phyloP scores from a whole-genome alignment of 2,888 invertebrate species.

The Bruchidius siliquastri region DNA sequence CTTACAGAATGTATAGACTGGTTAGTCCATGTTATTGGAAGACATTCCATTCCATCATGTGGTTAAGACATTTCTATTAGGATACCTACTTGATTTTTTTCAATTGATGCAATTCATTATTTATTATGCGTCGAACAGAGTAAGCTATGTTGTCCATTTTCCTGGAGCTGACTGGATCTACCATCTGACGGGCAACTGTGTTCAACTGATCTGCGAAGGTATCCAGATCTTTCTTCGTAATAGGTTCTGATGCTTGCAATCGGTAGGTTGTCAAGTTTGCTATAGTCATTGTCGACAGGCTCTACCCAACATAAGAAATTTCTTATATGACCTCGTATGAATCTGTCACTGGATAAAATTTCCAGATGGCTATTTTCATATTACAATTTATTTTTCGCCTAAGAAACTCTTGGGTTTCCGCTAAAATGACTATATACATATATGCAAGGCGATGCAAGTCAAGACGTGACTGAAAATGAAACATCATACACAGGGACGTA shows the following conservation, averaged over 20 bases:
- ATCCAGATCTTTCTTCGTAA: slow-evolving; percentile 59
- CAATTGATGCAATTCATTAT: slow-evolving; percentile 62
- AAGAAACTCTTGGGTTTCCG: no score
- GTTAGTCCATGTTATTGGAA: no score
- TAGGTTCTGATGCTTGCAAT: slow-evolving; percentile 56
- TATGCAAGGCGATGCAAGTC: no score
- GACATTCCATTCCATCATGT: no score
- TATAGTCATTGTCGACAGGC: slow-evolving; percentile 52
- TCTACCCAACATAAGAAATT: slow-evolving; percentile 32
- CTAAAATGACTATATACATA: no score
- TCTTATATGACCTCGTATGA: no score
- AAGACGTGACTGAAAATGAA: no score
- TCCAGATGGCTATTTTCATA: no score
- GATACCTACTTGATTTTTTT: slow-evolving; percentile 54
- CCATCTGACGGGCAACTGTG: slow-evolving; percentile 63
- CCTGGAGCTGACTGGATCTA: slow-evolving; percentile 66
- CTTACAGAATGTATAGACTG: no score
- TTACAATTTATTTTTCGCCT: no score
- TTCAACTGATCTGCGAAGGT: slow-evolving; percentile 63
- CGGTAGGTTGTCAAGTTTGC: slow-evolving; percentile 56
- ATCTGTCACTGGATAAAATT: no score
- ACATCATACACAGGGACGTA: no score
- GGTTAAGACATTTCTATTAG: not conserved
- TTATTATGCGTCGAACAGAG: slow-evolving; percentile 57
- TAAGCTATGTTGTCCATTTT: slow-evolving; percentile 66